Conservation (phyloP, 2,888 invertebrate species). For the Synanthedon vespiformis region DNA sequence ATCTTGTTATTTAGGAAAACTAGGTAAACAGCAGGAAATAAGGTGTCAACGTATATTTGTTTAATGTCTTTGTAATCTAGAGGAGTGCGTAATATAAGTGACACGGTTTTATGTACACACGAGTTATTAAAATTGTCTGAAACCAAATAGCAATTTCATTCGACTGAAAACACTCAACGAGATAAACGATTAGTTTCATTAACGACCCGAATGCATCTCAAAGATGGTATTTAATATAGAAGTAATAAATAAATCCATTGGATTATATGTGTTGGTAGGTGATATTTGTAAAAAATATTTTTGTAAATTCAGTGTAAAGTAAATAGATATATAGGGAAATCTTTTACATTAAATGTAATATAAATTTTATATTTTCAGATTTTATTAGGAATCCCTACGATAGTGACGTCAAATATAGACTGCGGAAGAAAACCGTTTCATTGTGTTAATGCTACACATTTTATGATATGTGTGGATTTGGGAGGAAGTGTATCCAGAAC, state of each 20-base stretch:
- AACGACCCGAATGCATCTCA: conserved; percentile 25
- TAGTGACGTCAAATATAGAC: conserved; percentile 35
- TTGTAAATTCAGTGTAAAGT: neutral
- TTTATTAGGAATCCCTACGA: conserved; percentile 22
- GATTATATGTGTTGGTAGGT: conserved; percentile 34
- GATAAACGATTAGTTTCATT: conserved; percentile 36
- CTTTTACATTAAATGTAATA: neutral
- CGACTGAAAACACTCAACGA: conserved; percentile 30
- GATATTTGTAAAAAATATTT: conserved; percentile 2
- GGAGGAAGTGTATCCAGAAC: conserved; percentile 49
- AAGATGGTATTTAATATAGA: conserved; percentile 33
- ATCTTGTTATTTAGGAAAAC: neutral
- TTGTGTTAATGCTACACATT: conserved; percentile 57
- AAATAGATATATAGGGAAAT: too few relatives aligned
- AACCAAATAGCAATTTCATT: conserved; percentile 26
- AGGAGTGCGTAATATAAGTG: conserved; percentile 36
- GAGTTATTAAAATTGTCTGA: conserved; percentile 33
- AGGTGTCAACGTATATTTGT: conserved; percentile 51
- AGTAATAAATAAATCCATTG: conserved; percentile 18
- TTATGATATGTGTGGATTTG: conserved; percentile 61
- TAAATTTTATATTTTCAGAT: conserved; percentile 25
- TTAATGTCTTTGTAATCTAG: conserved; percentile 47
- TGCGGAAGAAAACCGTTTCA: conserved; percentile 59
- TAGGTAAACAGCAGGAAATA: conserved; percentile 38
- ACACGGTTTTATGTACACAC: conserved; percentile 36